phyloP scores from a whole-genome alignment of 2,888 invertebrate species.

The Leucoma salicis region DNA sequence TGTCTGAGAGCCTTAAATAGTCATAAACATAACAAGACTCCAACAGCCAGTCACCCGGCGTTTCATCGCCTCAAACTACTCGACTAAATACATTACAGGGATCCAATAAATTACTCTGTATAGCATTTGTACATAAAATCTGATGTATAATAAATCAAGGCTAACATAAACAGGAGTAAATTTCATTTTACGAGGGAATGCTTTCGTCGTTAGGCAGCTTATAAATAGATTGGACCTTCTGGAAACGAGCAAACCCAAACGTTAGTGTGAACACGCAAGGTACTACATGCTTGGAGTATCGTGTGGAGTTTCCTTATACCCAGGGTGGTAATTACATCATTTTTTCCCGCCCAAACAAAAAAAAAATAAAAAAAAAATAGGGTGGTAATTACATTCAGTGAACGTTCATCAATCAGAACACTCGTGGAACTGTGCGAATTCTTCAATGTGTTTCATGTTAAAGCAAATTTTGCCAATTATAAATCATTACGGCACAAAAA shows the following conservation, averaged over 20 bases:
- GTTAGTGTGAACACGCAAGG: slow-evolving; percentile 40
- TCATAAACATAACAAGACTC: slow-evolving; percentile 3
- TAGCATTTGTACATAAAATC: slow-evolving; percentile 27
- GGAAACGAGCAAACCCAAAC: slow-evolving; percentile 39
- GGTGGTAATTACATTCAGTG: slow-evolving; percentile 20
- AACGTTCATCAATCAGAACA: slow-evolving; percentile 2
- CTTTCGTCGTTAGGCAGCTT: slow-evolving; percentile 33
- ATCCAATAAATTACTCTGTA: slow-evolving; percentile 27
- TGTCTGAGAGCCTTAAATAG: not conserved
- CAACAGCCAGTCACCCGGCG: slow-evolving; percentile 9
- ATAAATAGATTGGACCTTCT: slow-evolving; percentile 30
- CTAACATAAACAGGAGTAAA: slow-evolving; percentile 24
- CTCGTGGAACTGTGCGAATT: slow-evolving; percentile 15
- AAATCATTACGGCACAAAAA: slow-evolving; percentile 10
- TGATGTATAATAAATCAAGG: slow-evolving; percentile 44
- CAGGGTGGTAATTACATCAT: slow-evolving; percentile 42
- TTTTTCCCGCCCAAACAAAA: no score
- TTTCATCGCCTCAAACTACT: slow-evolving; percentile 12
- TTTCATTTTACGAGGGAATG: slow-evolving; percentile 33
- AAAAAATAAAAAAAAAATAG: no score
- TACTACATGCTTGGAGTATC: slow-evolving; percentile 38
- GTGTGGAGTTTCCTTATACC: slow-evolving; percentile 29
- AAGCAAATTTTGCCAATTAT: slow-evolving; percentile 16
- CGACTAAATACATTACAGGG: slow-evolving; percentile 25
- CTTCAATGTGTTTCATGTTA: slow-evolving; percentile 14